Base-by-base conservation (phyloP, 2,113 vertebrate species). In the Plectropomus leopardus region DNA sequence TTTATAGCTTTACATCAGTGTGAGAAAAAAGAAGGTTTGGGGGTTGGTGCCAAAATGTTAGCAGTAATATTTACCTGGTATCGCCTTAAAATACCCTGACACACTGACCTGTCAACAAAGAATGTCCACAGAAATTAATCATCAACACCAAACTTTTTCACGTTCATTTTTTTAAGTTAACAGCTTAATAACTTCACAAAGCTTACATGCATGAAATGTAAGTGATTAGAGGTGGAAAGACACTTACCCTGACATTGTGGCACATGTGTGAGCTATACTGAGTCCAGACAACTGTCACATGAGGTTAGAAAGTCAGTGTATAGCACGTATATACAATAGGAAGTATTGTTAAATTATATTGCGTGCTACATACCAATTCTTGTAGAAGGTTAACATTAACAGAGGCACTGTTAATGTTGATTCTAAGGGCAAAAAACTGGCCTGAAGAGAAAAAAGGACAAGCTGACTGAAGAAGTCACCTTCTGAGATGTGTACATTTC, bases 341-440 rank as follows among this genome's bases (percentile, higher is more conserved):
- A 17, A 3, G 4, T 17, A 14, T 5, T 4, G 17, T 50, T 47
- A 3, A 79, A 17, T 21, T 14, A 24, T 14, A 50, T 1, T 59
- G 26, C 42, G 50, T 5, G 63, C 21, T 48, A 85, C 87, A 16
- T 87, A 93, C 92, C 87, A 86, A 5, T 1, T 0, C 0, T 66
- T 64, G n/a, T 1, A 90, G 21, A 16, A 1, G 0, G 0, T 16
- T 0, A 4, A 60, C 3, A 2, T 21, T 28, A 1, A 64, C 26
- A 19, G 4, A 11, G 0, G 9, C 0, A 8, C 10, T 51, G 40
- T 1, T 66, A 14, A 91, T 61, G 3, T 51, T 69, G 19, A 93
- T 55, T 36, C 47, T 74, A 3, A 69, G 15, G 40, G 85, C 72
- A 28, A 84, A 92, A 73, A 91, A 91, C 28, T 85, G 74, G 0